Evolutionary conservation across 2,888 invertebrate species (phyloP).

Genomic region (Yponomeuta sedellus): DNA sequence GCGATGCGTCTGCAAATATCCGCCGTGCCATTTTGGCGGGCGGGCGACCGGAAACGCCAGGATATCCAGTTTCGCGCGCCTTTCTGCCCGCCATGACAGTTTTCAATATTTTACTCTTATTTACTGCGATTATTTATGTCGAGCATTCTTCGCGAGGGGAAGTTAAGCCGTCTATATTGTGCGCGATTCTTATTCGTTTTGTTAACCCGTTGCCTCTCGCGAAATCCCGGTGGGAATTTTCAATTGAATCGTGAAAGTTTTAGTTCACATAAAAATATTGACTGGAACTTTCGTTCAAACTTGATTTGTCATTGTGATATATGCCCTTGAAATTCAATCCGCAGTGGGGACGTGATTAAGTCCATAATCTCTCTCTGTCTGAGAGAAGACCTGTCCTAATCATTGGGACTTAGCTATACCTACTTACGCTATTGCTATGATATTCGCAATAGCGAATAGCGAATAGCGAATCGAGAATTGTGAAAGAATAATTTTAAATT

Average conservation of each 20-base stretch:
- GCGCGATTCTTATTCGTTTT: constrained; percentile 40
- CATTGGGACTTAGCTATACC: too few species aligned
- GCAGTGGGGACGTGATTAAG: too few species aligned
- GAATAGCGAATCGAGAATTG: too few species aligned
- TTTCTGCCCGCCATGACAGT: constrained; percentile 70
- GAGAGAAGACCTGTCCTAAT: too few species aligned
- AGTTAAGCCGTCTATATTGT: constrained; percentile 45
- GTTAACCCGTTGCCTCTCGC: not conserved
- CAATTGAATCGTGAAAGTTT: not conserved
- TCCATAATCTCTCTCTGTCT: too few species aligned
- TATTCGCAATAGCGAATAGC: too few species aligned
- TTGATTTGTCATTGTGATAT: too few species aligned
- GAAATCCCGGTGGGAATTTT: too few species aligned
- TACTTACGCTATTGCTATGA: too few species aligned
- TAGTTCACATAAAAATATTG: not conserved
- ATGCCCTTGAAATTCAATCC: too few species aligned
- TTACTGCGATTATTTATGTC: constrained; percentile 73
- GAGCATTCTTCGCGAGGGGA: constrained; percentile 55
- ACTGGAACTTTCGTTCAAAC: too few species aligned
- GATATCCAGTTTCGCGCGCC: constrained; percentile 71
- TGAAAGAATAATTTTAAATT: too few species aligned
- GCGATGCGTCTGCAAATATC: constrained; percentile 40
- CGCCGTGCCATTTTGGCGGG: constrained; percentile 69
- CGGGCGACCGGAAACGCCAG: constrained; percentile 68
- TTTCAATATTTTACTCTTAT: constrained; percentile 76